Percentiles rank a stretch among this genome's conserved stretches.
phyloP scores from a whole-genome alignment of 2,113 vertebrate species.

The Perca flavescens region DNA sequence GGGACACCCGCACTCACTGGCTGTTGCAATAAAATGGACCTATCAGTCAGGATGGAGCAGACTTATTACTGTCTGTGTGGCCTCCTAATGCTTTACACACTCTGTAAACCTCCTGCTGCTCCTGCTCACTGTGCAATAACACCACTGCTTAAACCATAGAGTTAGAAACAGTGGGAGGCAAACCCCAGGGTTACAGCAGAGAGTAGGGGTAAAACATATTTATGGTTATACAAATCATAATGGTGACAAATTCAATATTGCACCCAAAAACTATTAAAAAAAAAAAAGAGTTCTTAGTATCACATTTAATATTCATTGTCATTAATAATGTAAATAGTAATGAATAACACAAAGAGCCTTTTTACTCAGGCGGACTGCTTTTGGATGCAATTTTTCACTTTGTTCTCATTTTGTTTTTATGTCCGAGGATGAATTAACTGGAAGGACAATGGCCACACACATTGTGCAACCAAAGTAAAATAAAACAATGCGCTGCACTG shows the following conservation, averaged over 20 bases:
- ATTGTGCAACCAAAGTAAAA: slow-evolving; percentile 44
- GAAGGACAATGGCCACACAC: slow-evolving; percentile 38
- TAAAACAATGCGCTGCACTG: slow-evolving; percentile 56
- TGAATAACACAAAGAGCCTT: not conserved
- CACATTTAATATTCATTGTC: slow-evolving; percentile 18
- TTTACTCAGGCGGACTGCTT: not conserved
- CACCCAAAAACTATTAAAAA: slow-evolving; percentile 16
- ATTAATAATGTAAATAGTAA: slow-evolving; percentile 43
- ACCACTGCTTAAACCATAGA: slow-evolving; percentile 30
- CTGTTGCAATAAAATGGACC: slow-evolving; percentile 78
- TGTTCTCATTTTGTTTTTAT: slow-evolving; percentile 18
- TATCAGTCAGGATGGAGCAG: slow-evolving; percentile 76
- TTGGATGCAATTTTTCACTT: not conserved
- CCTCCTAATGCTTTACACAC: slow-evolving; percentile 63
- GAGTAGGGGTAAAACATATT: slow-evolving; percentile 3
- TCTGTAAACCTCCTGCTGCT: slow-evolving; percentile 64
- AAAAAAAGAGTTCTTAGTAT: slow-evolving; percentile 8
- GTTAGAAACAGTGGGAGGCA: slow-evolving; percentile 49
- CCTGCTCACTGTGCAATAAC: slow-evolving; percentile 53
- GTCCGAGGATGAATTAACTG: slow-evolving; percentile 42
- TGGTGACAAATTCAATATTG: slow-evolving; percentile 5
- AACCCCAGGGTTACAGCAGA: slow-evolving; percentile 19
- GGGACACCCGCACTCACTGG: slow-evolving; percentile 65
- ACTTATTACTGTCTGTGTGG: slow-evolving; percentile 79
- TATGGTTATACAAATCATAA: slow-evolving; percentile 2